A percentile compares a stretch with the other conserved stretches of the same genome.
Evolutionary conservation across 2,113 vertebrate genomes (phyloP).

Genomic region (Uropsilus gracilis): DNA sequence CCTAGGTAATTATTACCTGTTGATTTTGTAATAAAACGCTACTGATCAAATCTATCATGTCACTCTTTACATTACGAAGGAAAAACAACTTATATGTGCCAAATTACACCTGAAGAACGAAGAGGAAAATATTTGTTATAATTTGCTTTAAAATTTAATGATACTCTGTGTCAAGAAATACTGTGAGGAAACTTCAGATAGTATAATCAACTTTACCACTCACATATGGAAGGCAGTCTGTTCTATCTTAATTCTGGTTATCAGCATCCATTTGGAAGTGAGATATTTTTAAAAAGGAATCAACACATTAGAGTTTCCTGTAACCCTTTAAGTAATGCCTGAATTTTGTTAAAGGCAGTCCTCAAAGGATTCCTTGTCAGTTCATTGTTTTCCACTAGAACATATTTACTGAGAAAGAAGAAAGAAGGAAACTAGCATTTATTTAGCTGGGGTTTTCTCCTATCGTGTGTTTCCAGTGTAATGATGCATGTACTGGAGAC

Average conservation of each 20-base stretch:
- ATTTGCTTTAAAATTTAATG: constrained; percentile 29
- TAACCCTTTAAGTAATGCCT: neutral
- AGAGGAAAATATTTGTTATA: constrained; percentile 54
- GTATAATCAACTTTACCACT: constrained; percentile 33
- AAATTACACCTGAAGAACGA: constrained; percentile 69
- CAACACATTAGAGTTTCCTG: neutral
- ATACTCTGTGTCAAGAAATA: neutral
- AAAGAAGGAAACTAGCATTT: constrained; percentile 57
- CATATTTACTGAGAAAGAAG: constrained; percentile 9
- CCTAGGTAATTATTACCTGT: constrained; percentile 80
- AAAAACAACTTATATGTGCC: constrained; percentile 49
- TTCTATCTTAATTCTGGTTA: neutral
- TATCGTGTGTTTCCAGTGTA: constrained; percentile 47
- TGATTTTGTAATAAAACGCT: constrained; percentile 78
- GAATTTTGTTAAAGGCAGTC: neutral
- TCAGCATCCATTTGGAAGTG: constrained; percentile 1
- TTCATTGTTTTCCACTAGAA: constrained; percentile 44
- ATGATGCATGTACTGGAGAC: constrained; percentile 37
- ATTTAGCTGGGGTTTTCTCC: constrained; percentile 48
- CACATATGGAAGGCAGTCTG: neutral
- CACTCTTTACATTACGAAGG: constrained; percentile 73
- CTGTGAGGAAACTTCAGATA: constrained; percentile 55
- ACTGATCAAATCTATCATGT: constrained; percentile 77
- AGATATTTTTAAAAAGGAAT: neutral
- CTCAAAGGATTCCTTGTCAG: neutral